Conservation (phyloP, 1,140 invertebrate genomes). For the Leptonema lineaticorne region DNA sequence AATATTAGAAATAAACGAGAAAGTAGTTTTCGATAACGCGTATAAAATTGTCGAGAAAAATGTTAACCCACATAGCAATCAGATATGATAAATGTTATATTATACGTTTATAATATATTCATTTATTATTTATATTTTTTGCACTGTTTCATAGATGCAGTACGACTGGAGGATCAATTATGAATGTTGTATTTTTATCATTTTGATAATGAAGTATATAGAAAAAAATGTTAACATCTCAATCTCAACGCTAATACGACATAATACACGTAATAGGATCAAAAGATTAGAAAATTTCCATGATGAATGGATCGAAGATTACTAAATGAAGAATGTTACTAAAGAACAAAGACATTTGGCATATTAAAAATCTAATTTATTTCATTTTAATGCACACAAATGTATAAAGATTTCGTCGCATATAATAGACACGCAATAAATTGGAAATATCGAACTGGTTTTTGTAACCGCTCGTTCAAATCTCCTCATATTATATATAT, state of each 20-base stretch:
- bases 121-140: neutral
- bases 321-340: neutral
- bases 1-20: neutral
- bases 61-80: neutral
- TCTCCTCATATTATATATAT: no score
- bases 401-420: no score
- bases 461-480: no score
- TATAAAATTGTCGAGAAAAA: neutral
- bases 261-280: slow-evolving; percentile 19
- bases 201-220: neutral
- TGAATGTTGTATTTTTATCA: slow-evolving; percentile 13
- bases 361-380: no score
- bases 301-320: slow-evolving; percentile 6
- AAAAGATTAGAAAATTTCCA: slow-evolving; percentile 16
- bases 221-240: slow-evolving; percentile 10
- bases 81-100: neutral
- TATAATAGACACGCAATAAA: no score
- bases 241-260: slow-evolving; percentile 13
- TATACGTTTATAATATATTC: neutral
- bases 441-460: no score
- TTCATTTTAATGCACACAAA: no score
- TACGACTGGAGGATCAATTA: slow-evolving; percentile 13
- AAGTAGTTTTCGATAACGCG: slow-evolving; percentile 7
- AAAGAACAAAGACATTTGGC: slow-evolving; percentile 7
- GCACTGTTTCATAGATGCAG: slow-evolving; percentile 5